A percentile compares a stretch with the other conserved stretches of the same genome.
Evolutionary conservation across 2,797 vertebrate species (phyloP).

Genomic region (Chloroceryle amazona): DNA sequence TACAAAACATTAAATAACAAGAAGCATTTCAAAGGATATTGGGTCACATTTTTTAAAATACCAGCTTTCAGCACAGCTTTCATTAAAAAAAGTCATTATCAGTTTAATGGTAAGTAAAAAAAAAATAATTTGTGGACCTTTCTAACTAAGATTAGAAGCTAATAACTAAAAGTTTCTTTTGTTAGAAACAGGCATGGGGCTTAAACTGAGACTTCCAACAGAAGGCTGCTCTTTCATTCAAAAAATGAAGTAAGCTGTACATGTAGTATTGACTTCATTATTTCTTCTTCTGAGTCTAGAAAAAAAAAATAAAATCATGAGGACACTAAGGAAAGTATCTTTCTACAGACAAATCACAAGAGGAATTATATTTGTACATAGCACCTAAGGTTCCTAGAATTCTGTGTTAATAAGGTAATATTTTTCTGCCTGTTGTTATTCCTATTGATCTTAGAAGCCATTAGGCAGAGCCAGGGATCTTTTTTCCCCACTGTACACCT

Average conservation of each 20-base stretch:
- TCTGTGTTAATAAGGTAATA: neutral
- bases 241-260: neutral
- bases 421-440: neutral
- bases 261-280: neutral
- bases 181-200: neutral
- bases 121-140: neutral
- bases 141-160: neutral
- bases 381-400: neutral
- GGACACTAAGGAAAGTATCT: neutral
- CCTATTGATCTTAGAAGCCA: neutral
- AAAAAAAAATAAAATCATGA: neutral
- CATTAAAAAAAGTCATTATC: neutral
- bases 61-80: neutral
- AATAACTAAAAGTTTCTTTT: neutral
- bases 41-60: neutral
- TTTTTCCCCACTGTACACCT: neutral
- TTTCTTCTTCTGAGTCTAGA: neutral
- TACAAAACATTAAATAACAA: neutral
- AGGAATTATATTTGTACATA: neutral
- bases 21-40: neutral
- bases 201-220: neutral
- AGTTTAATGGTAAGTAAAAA: neutral
- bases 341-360: neutral
- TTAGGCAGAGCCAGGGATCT: neutral
- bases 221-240: neutral